phyloP scores from a whole-genome alignment of 2,888 invertebrate genomes.

The Drosophila falleni region DNA sequence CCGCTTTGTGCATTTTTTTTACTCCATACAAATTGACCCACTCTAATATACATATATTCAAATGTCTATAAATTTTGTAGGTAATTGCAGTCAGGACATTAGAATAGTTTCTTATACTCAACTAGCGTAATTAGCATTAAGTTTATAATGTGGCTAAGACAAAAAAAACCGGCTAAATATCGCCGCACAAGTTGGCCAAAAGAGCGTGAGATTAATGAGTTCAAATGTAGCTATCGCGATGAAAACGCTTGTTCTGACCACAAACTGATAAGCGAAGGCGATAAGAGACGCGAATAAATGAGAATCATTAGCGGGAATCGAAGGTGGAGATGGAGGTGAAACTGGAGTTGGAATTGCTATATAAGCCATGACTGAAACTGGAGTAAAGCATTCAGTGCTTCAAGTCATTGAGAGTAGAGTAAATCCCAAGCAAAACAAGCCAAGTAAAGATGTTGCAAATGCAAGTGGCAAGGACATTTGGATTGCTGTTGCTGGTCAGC shows the following conservation, averaged over 20 bases:
- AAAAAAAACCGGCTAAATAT: conserved; percentile 16
- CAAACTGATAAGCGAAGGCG: conserved; percentile 59
- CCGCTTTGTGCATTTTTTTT: too few species aligned
- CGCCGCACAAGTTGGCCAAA: conserved; percentile 26
- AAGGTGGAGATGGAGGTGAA: background rate
- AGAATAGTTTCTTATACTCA: background rate
- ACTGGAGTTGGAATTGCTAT: conserved; percentile 20
- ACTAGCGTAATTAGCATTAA: conserved; percentile 40
- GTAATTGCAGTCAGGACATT: conserved; percentile 4
- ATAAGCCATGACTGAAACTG: conserved; percentile 21
- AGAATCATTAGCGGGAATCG: conserved; percentile 56
- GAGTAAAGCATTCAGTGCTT: conserved; percentile 24
- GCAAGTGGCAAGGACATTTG: conserved; percentile 9
- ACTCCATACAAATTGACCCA: too few species aligned
- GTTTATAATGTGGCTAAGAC: conserved; percentile 4
- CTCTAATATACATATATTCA: too few species aligned
- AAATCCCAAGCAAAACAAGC: background rate
- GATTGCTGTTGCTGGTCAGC: conserved; percentile 26
- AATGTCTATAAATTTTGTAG: conserved; percentile 7
- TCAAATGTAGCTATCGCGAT: conserved; percentile 66
- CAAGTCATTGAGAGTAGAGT: background rate
- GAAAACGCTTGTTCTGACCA: conserved; percentile 53
- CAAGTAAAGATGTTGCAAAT: conserved; percentile 10
- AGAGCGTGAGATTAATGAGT: conserved; percentile 57
- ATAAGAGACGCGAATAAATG: conserved; percentile 64